These are phyloP conservation scores for Grus americana DNA, from an alignment of 2,113 vertebrate genomes.

Conservation along the genomic window DNA sequence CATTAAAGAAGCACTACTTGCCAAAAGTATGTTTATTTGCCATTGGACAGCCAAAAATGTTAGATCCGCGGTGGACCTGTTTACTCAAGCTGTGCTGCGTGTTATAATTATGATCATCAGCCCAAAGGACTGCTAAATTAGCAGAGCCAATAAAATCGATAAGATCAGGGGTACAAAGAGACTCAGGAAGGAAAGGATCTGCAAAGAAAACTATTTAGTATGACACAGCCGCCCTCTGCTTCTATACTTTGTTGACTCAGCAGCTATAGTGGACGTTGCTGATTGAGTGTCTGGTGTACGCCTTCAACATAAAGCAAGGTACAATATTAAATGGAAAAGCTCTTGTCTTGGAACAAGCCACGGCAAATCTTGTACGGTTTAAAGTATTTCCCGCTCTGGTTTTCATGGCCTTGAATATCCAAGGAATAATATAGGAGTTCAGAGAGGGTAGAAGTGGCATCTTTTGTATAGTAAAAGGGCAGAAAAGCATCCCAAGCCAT, in stretches of 20 bases:
- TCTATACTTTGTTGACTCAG: conserved; percentile 47
- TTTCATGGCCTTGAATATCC: not conserved
- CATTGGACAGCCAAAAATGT: conserved; percentile 41
- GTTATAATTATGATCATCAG: conserved; percentile 69
- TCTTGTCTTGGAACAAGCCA: not conserved
- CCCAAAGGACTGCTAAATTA: conserved; percentile 74
- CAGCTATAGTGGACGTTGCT: conserved; percentile 21
- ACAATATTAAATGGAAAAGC: not conserved
- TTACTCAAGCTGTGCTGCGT: conserved; percentile 43
- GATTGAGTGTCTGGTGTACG: not conserved
- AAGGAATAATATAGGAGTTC: not conserved
- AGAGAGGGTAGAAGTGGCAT: not conserved
- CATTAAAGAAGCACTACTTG: conserved; percentile 46
- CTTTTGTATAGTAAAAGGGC: not conserved
- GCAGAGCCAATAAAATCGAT: conserved; percentile 71
- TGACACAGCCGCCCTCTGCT: conserved; percentile 20
- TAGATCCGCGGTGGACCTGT: conserved; percentile 40
- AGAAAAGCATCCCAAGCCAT: not conserved
- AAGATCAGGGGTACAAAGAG: conserved; percentile 58
- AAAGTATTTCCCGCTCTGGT: not conserved
- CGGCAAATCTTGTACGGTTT: not conserved
- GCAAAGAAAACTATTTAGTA: conserved; percentile 65
- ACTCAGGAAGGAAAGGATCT: conserved; percentile 30
- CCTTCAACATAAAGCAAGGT: not conserved
- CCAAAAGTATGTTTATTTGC: conserved; percentile 47